phyloP scores from a whole-genome alignment of 2,113 vertebrate species.

The Tyrannus savana region DNA sequence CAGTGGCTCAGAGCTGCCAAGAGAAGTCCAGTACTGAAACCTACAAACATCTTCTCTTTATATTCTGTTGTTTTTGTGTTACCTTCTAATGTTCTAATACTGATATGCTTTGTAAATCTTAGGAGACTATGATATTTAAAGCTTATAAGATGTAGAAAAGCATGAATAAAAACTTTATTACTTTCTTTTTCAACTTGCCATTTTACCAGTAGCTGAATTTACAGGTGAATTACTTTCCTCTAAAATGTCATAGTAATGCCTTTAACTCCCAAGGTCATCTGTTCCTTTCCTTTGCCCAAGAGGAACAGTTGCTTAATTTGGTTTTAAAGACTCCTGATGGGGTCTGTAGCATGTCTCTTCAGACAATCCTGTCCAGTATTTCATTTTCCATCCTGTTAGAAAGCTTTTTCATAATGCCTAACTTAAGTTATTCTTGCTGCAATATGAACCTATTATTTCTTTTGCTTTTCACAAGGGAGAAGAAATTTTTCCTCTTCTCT shows the following conservation, averaged over 20 bases:
- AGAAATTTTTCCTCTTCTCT: neutral
- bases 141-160: neutral
- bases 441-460: slow-evolving; percentile 31
- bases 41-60: neutral
- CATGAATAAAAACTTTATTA: neutral
- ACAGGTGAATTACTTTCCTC: neutral
- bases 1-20: neutral
- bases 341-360: neutral
- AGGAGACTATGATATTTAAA: neutral
- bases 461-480: neutral
- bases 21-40: neutral
- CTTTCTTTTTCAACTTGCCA: neutral
- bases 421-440: slow-evolving; percentile 6
- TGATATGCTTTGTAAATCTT: neutral
- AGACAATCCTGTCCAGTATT: neutral
- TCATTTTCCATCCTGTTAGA: neutral
- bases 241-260: neutral
- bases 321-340: neutral
- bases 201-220: neutral
- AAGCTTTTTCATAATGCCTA: neutral
- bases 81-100: neutral
- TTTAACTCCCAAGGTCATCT: neutral
- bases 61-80: neutral
- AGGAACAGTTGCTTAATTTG: neutral
- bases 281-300: neutral